phyloP scores from a whole-genome alignment of 2,888 invertebrate genomes.

The Drosophila neonasuta region DNA sequence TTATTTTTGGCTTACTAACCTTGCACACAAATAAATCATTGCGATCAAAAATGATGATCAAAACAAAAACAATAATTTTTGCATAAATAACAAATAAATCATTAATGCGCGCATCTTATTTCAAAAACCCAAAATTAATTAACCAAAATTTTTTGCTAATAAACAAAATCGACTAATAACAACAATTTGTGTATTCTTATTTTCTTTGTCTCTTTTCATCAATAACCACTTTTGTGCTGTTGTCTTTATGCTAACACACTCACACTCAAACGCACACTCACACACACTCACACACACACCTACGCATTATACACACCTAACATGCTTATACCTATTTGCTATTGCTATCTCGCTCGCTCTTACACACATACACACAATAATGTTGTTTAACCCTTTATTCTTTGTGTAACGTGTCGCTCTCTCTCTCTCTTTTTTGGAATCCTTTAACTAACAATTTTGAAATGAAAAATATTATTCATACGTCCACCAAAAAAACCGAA shows the following conservation, averaged over 20 bases:
- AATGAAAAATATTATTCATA: conserved; percentile 31
- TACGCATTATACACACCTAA: conserved; percentile 23
- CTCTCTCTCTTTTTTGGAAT: conserved; percentile 14
- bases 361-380: conserved; percentile 19
- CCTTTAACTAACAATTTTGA: conserved; percentile 42
- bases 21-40: conserved; percentile 1
- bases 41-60: not conserved
- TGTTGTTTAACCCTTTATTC: conserved; percentile 45
- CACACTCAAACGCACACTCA: conserved; percentile 24
- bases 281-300: conserved; percentile 13
- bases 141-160: conserved; percentile 38
- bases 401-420: conserved; percentile 53
- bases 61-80: not conserved
- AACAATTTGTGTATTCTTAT: conserved; percentile 69
- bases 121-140: conserved; percentile 15
- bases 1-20: not conserved
- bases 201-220: conserved; percentile 78
- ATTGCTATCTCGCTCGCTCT: conserved; percentile 40
- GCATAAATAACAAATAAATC: conserved; percentile 4
- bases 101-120: conserved; percentile 9
- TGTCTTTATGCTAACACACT: conserved; percentile 48
- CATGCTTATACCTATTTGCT: conserved; percentile 34
- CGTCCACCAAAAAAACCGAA: conserved; percentile 25
- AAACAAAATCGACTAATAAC: conserved; percentile 57
- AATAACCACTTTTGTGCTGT: conserved; percentile 61